Base-by-base conservation (phyloP, 1,140 invertebrate genomes). In the Nephila pilipes region DNA sequence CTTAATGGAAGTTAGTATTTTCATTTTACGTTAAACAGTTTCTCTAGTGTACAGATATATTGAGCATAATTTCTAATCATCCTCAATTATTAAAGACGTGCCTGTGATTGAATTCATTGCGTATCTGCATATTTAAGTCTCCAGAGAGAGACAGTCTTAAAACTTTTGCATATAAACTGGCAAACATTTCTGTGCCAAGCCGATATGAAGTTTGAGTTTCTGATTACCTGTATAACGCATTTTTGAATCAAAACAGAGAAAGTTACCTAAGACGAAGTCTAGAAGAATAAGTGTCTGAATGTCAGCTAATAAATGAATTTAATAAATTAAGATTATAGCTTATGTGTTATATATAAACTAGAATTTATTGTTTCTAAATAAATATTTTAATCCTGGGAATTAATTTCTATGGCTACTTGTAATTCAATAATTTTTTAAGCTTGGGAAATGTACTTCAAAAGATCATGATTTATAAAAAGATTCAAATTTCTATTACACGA, bases 41-140 rank as follows among this genome's bases (percentile, higher is more conserved):
- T 6, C 63, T 65, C 22, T 65, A 25, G n/a, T n/a, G 10, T 25
- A 65, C 22, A 65, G n/a, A 65, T 25, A 58, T 58, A 65, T 25
- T 25, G 10, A 25, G 58, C 58, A 60, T 60, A 60, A n/a, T 65
- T 65, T 25, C 22, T 25, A 65, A 65, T 65, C 63, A 65, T 65
- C n/a, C n/a, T 65, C 63, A 65, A 25, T 65, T 65, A 65, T 65
- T 65, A 65, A 65, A 65, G 20, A 65, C 22, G n/a, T 25, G 63
- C 20, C 22, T 4, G 5, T 65, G 22, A 25, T 25, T 65, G n/a
- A 25, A 65, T 65, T 65, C 63, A 60, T 60, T 60, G 58, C 22
- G 5, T 18, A 60, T 65, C 63, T 65, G 4, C n/a, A 25, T 65
- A 65, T 25, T 65, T 65, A 25, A 29, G 5, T 25, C 63, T 25